phyloP scores from a whole-genome alignment of 2,888 invertebrate species.

The Cylloceria caligata region DNA sequence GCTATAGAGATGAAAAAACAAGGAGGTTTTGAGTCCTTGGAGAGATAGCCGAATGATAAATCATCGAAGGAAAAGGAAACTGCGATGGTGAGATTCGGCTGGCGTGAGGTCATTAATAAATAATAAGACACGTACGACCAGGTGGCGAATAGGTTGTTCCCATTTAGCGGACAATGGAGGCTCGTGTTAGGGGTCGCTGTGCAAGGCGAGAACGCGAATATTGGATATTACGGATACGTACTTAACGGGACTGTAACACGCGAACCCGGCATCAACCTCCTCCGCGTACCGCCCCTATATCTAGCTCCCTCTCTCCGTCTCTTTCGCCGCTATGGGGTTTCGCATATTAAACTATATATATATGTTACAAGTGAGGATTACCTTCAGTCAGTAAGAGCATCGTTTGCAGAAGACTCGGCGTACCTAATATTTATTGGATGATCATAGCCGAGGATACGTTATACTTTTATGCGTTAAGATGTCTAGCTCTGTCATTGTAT shows the following conservation, averaged over 20 bases:
- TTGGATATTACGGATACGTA: slow-evolving; percentile 80
- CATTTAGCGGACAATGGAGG: slow-evolving; percentile 71
- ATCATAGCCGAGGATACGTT: neutral
- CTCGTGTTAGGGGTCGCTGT: slow-evolving; percentile 59
- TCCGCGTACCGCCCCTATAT: slow-evolving; percentile 3
- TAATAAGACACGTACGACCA: slow-evolving; percentile 61
- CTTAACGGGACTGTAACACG: slow-evolving; percentile 80
- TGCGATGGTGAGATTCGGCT: slow-evolving; percentile 40
- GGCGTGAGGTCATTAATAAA: slow-evolving; percentile 63
- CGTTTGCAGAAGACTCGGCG: neutral
- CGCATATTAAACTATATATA: slow-evolving; percentile 1
- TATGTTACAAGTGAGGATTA: neutral
- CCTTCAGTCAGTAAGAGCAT: neutral
- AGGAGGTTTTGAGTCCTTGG: neutral
- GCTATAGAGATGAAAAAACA: neutral
- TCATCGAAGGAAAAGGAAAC: slow-evolving; percentile 41
- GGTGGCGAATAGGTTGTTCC: slow-evolving; percentile 72
- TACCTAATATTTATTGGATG: slow-evolving; percentile 6
- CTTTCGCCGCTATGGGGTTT: neutral
- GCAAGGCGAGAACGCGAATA: slow-evolving; percentile 74
- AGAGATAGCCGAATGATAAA: slow-evolving; percentile 43
- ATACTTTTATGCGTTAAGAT: slow-evolving; percentile 57
- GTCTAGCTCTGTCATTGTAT: slow-evolving; percentile 21
- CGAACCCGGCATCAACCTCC: slow-evolving; percentile 78
- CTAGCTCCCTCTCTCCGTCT: slow-evolving; percentile 22